phyloP scores from a whole-genome alignment of 2,113 vertebrate genomes.

The Coregonus clupeaformis region DNA sequence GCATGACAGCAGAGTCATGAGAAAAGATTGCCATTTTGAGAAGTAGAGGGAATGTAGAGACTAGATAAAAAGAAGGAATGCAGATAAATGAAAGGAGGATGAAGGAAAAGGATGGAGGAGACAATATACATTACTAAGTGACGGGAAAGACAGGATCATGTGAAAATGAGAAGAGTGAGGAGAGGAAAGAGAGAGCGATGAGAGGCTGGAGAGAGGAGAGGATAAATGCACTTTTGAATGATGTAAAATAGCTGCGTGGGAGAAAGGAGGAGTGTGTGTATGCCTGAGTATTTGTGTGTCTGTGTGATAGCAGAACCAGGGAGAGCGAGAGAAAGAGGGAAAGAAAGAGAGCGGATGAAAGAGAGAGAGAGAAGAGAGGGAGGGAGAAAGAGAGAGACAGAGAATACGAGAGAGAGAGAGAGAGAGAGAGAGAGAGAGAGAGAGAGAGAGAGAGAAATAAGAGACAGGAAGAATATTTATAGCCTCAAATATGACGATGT shows the following conservation, averaged over 20 bases:
- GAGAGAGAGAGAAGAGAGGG: not conserved
- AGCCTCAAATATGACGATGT: conserved; percentile 34
- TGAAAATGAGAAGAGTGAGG: conserved; percentile 21
- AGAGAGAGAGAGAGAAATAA: conserved; percentile 17
- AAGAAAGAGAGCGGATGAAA: conserved; percentile 28
- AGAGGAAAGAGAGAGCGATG: conserved; percentile 19
- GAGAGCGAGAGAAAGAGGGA: conserved; percentile 20
- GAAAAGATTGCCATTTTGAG: conserved; percentile 49
- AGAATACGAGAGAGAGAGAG: not conserved
- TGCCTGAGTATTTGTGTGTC: conserved; percentile 30
- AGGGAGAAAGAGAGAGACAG: not conserved
- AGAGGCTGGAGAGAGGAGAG: conserved; percentile 50
- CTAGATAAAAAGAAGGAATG: conserved; percentile 28
- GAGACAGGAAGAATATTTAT: conserved; percentile 26
- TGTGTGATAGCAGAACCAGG: conserved; percentile 40
- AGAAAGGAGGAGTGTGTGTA: conserved; percentile 52
- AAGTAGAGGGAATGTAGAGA: conserved; percentile 39
- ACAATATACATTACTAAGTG: conserved; percentile 20
- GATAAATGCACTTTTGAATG: conserved; percentile 71
- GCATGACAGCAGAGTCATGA: conserved; percentile 31
- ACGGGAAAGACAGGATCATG: conserved; percentile 14
- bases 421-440: conserved; percentile 16
- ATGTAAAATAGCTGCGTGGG: conserved; percentile 74
- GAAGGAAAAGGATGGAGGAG: conserved; percentile 25
- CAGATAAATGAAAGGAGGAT: conserved; percentile 40